Evolutionary conservation across 2,888 invertebrate species (phyloP), one percentile per base, ranked within the genome.

Genomic region (Trissolcus japonicus): DNA sequence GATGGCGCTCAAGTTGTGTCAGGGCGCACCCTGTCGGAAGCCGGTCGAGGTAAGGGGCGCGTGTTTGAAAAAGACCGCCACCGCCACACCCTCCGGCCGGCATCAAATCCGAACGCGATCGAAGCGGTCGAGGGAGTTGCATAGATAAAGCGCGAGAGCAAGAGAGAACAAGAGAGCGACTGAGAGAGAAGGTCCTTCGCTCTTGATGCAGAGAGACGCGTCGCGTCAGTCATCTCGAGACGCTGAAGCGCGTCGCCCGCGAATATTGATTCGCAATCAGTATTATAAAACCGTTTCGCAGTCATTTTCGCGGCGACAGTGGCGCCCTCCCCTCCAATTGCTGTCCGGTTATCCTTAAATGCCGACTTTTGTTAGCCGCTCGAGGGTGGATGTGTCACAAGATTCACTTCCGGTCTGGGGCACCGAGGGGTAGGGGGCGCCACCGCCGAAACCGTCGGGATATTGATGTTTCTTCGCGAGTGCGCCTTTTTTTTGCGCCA

Each of bases 211-310:
- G 35, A 46, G 60, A 61, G 41, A 62, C 53, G 53, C 62, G 21
- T 25, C 53, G 65, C 56, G 56, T 56, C 65, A 66, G 65, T 66
- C 65, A 50, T 66, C 55, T 53, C 50, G 25, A 46, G 63, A 13
- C 65, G 56, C 29, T 21, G 83, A 84, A 86, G 84, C 86, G 80
- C 84, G 74, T 78, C 75, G 77, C 75, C 82, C 83, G 86, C 86
- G 83, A 86, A 85, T 87, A 87, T 87, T 85, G 87, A 87, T 87
- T 86, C 83, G 84, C 83, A 86, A 86, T 86, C 83, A 55, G 48
- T 69, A 59, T n/a, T n/a, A n/a, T n/a, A 13, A 13, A 4, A 21
- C 19, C 54, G 29, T 41, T 17, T 57, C 46, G 21, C 43, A 16
- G 46, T 16, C 9, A 6, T 46, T 46, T 16, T 46, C 46, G 16